Conservation (phyloP, 1,140 invertebrate species). For the Drosophila sp. region DNA sequence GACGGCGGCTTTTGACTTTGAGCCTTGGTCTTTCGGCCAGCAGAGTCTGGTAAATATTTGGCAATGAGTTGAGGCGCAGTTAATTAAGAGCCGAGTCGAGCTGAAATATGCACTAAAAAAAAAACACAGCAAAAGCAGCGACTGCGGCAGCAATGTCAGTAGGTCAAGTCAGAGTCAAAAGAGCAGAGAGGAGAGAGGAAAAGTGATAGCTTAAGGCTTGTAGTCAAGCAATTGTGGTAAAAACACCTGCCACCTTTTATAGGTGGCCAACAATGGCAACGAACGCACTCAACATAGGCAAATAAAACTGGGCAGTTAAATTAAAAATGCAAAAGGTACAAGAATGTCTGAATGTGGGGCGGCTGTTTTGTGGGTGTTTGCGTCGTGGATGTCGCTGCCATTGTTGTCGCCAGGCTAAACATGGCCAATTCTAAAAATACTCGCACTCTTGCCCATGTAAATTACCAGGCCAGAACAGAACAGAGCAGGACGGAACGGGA, state of each 20-base stretch:
- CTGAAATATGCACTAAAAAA: conserved; percentile 1
- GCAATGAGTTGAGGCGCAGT: conserved; percentile 43
- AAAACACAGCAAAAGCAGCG: background rate
- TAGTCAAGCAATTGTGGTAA: conserved; percentile 24
- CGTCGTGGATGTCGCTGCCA: background rate
- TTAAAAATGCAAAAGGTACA: conserved; percentile 61
- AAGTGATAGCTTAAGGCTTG: conserved; percentile 42
- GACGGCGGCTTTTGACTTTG: conserved; percentile 9
- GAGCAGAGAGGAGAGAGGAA: conserved; percentile 4
- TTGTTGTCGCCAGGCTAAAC: conserved; percentile 17
- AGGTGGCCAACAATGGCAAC: conserved; percentile 9
- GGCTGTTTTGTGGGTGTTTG: too few relatives aligned
- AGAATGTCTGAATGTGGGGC: conserved; percentile 3
- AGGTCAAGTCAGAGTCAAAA: background rate
- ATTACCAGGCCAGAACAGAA: conserved; percentile 9
- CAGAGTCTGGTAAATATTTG: conserved; percentile 9
- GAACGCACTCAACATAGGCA: conserved; percentile 36
- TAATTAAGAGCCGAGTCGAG: conserved; percentile 49
- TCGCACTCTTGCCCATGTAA: conserved; percentile 8
- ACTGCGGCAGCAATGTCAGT: background rate
- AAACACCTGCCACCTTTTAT: conserved; percentile 38
- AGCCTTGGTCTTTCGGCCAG: conserved; percentile 13
- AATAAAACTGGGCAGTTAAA: conserved; percentile 72
- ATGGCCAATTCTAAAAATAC: conserved; percentile 32
- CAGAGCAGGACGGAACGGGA: too few relatives aligned